These are phyloP conservation scores for Eledona agricola DNA, from an alignment of 2,888 invertebrate genomes.

Conservation along the genomic window DNA sequence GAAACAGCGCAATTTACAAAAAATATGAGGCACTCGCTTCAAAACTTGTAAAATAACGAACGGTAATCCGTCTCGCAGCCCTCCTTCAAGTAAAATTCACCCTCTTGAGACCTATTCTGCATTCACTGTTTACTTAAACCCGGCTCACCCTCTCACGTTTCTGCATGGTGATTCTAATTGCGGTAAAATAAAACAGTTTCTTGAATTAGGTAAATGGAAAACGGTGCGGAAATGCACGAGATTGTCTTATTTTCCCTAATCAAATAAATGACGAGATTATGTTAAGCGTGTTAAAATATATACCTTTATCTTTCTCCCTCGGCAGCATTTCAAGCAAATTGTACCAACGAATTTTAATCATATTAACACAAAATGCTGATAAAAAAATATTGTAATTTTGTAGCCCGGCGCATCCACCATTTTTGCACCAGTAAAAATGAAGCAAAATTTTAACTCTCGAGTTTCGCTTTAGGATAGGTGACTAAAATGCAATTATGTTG, in stretches of 20 bases:
- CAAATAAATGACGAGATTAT: slow-evolving; percentile 35
- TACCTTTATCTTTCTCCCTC: slow-evolving; percentile 29
- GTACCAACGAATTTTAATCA: too few species aligned
- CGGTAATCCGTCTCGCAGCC: slow-evolving; percentile 22
- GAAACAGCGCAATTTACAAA: slow-evolving; percentile 3
- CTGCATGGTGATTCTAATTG: slow-evolving; percentile 38
- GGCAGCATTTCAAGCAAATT: too few species aligned
- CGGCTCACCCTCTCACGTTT: slow-evolving; percentile 23
- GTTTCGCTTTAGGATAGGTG: too few species aligned
- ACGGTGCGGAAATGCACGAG: slow-evolving; percentile 20
- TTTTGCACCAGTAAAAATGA: too few species aligned
- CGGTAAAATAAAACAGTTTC: slow-evolving; percentile 38
- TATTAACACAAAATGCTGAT: too few species aligned
- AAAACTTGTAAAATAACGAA: slow-evolving; percentile 28
- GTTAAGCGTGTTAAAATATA: slow-evolving; percentile 31
- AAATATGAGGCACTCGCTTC: slow-evolving; percentile 14
- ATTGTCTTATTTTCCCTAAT: slow-evolving; percentile 24
- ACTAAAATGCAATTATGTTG: too few species aligned
- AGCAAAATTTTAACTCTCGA: too few species aligned
- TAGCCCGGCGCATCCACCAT: too few species aligned
- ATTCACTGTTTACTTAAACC: slow-evolving; percentile 37
- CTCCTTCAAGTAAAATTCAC: slow-evolving; percentile 8
- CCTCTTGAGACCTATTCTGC: slow-evolving; percentile 28
- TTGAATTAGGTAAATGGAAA: slow-evolving; percentile 40
- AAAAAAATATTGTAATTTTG: too few species aligned